phyloP scores from a whole-genome alignment of 2,113 vertebrate species.

The Cinclus cinclus region DNA sequence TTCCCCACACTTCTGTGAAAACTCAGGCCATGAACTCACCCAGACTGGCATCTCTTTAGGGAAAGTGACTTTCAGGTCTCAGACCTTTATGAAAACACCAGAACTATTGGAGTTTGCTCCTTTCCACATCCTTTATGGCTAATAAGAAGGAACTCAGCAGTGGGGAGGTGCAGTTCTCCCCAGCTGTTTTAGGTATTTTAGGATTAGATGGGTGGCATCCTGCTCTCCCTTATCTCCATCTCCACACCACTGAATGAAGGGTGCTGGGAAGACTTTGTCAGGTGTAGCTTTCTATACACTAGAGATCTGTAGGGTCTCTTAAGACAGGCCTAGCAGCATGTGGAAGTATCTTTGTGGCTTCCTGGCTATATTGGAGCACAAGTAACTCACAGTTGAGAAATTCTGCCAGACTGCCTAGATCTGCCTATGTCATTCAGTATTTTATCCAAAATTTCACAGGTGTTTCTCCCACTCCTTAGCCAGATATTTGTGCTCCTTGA shows the following conservation, averaged over 20 bases:
- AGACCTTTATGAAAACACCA: not conserved
- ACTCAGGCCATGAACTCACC: accelerated
- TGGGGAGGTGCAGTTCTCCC: not conserved
- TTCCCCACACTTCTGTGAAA: not conserved
- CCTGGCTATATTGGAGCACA: not conserved
- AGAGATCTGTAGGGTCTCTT: not conserved
- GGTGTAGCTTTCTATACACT: accelerated
- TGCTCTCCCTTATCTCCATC: not conserved
- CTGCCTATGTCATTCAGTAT: not conserved
- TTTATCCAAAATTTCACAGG: not conserved
- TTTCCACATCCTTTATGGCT: not conserved
- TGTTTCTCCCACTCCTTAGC: not conserved
- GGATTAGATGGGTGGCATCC: not conserved
- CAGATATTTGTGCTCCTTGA: not conserved
- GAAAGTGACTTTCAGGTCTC: not conserved
- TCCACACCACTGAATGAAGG: not conserved
- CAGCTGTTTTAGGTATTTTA: not conserved
- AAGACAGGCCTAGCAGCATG: not conserved
- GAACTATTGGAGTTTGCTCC: not conserved
- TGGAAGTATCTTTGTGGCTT: not conserved
- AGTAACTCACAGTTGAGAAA: not conserved
- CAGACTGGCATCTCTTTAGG: not conserved
- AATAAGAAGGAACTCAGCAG: not conserved
- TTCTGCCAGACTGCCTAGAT: not conserved
- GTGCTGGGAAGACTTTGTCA: not conserved